phyloP scores from a whole-genome alignment of 2,888 invertebrate genomes.

The Euspilapteryx auroguttella region DNA sequence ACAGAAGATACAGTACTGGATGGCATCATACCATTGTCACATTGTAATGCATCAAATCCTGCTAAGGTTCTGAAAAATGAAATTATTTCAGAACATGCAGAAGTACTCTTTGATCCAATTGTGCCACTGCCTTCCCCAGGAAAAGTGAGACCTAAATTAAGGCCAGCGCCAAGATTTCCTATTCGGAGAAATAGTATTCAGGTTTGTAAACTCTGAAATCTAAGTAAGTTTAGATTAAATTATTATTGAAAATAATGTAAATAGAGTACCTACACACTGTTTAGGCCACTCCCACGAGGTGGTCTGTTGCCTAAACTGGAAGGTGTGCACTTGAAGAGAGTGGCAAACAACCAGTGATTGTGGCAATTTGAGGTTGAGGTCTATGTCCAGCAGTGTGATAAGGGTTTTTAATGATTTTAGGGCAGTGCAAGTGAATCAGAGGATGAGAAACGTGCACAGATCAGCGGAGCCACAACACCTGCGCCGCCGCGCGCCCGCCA shows the following conservation, averaged over 20 bases:
- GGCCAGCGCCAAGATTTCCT: constrained; percentile 67
- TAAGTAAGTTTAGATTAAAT: background rate
- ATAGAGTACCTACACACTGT: too few relatives aligned
- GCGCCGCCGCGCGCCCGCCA: constrained; percentile 25
- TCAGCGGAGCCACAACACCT: constrained; percentile 19
- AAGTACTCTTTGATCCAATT: constrained; percentile 49
- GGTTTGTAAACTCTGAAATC: constrained; percentile 16
- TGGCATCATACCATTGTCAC: constrained; percentile 36
- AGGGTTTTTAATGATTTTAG: constrained; percentile 14
- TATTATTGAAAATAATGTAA: constrained; percentile 3
- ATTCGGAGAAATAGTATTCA: constrained; percentile 68
- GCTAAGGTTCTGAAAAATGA: constrained; percentile 38
- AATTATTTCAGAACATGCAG: constrained; percentile 45
- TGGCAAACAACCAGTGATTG: too few relatives aligned
- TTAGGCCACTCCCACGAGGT: too few relatives aligned
- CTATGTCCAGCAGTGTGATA: too few relatives aligned
- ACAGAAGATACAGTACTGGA: constrained; percentile 31
- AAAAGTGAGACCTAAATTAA: constrained; percentile 69
- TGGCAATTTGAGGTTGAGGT: too few relatives aligned
- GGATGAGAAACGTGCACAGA: constrained; percentile 53
- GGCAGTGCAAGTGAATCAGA: constrained; percentile 72
- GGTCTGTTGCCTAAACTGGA: too few relatives aligned
- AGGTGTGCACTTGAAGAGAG: too few relatives aligned
- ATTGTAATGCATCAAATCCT: constrained; percentile 24
- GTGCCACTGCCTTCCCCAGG: constrained; percentile 57